Evolutionary conservation across 2,888 invertebrate genomes (phyloP).

Genomic region (Melikaiella ostensackeni): DNA sequence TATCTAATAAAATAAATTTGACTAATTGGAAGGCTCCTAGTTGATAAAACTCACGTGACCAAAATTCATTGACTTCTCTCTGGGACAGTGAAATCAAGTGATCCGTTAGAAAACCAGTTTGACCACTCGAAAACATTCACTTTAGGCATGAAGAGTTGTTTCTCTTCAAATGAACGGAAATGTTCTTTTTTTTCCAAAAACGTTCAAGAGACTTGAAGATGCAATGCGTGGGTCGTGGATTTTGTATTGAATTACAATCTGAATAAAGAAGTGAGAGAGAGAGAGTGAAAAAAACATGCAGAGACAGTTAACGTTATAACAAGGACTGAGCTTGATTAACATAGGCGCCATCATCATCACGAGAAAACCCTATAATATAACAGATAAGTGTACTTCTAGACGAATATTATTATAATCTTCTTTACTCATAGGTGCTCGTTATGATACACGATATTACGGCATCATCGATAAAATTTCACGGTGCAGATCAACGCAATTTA

Average conservation of each 20-base stretch:
- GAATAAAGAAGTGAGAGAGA: not conserved
- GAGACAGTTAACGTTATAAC: not conserved
- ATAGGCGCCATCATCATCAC: slow-evolving; percentile 17
- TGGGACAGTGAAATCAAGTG: slow-evolving; percentile 27
- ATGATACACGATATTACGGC: slow-evolving; percentile 16
- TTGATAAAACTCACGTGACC: not conserved
- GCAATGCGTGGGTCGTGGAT: slow-evolving; percentile 9
- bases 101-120: slow-evolving; percentile 37
- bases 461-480: slow-evolving; percentile 32
- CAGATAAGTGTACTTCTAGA: slow-evolving; percentile 19
- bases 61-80: slow-evolving; percentile 2
- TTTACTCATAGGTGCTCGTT: slow-evolving; percentile 20
- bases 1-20: not conserved
- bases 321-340: not conserved
- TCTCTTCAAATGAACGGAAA: slow-evolving; percentile 6
- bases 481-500: slow-evolving; percentile 29
- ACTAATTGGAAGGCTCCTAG: not conserved
- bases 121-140: slow-evolving; percentile 14
- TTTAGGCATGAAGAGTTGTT: not conserved
- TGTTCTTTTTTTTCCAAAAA: not conserved
- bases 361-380: slow-evolving; percentile 20
- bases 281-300: not conserved
- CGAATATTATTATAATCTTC: slow-evolving; percentile 22
- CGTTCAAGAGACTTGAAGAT: not conserved
- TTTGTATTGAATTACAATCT: slow-evolving; percentile 8